Conservation (phyloP, 2,797 vertebrate species). For the Knipowitschia caucasica region DNA sequence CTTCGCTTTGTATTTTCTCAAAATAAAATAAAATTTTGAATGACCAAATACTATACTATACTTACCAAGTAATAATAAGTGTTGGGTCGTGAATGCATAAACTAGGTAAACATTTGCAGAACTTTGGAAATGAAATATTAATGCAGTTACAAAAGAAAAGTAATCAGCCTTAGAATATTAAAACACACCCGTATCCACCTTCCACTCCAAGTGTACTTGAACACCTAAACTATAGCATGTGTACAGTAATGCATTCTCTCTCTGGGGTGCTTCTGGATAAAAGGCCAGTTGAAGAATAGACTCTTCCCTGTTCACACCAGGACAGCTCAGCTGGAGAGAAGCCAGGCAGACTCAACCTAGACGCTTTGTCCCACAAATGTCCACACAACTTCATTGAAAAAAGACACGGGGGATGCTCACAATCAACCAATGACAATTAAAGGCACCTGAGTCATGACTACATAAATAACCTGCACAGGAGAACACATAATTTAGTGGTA, state of each 20-base stretch:
- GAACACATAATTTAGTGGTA: too few species aligned
- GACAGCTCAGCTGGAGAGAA: constrained; percentile 48
- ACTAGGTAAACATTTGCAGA: too few species aligned
- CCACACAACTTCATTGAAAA: constrained; percentile 5
- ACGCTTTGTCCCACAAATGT: constrained; percentile 11
- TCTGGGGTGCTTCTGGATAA: constrained; percentile 46
- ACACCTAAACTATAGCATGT: constrained; percentile 22
- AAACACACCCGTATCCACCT: too few species aligned
- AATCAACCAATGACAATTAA: too few species aligned
- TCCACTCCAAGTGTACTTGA: constrained; percentile 19
- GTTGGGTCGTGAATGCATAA: not conserved
- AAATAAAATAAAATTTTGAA: constrained; percentile 32
- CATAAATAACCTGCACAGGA: too few species aligned
- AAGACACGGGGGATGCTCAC: too few species aligned
- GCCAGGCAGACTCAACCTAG: constrained; percentile 25
- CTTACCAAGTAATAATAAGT: not conserved
- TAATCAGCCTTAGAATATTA: too few species aligned
- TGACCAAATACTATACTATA: not conserved
- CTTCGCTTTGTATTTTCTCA: constrained; percentile 42
- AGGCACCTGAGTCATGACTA: too few species aligned
- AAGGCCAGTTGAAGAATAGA: constrained; percentile 50
- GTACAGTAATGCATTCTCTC: constrained; percentile 41
- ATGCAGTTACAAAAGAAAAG: too few species aligned
- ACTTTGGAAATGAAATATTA: too few species aligned
- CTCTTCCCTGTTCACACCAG: constrained; percentile 57